Base-by-base conservation (phyloP, 1,140 invertebrate species). In the Conus ventricosus region DNA sequence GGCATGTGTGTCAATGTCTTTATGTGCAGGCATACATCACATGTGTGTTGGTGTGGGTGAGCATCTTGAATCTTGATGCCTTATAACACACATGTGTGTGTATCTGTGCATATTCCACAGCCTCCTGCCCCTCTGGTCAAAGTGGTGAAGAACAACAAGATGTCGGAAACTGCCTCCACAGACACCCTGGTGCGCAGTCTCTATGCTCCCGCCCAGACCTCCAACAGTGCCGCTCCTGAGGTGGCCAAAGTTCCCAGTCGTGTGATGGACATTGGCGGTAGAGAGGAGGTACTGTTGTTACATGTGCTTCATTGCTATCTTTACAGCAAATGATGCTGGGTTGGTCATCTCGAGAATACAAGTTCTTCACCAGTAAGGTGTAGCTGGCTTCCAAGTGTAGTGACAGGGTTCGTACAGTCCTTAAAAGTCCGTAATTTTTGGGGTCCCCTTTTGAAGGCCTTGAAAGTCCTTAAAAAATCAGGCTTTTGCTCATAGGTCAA, bases 91-190 rank as follows among this genome's bases (percentile, higher is more conserved):
- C 3, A 39, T 90, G n/a, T n/a, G 4, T 83, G 71, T 89, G 27
- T 67, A 5, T 81, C 8, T 89, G 82, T 90, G 39, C n/a, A 60
- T 60, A 15, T 60, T 8, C 57, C 57, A 54, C 84, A 94, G 94
- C 94, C 94, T 15, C 94, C 94, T n/a, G 92, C 93, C 54, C 92
- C 94, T n/a, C 88, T 95, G 67, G 93, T 95, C 20, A 94, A 94
- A 89, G 93, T 94, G 20, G 93, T 94, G 4, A 91, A 90, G 23
- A 88, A 87, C 27, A 94, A 93, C 89, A 94, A 92, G 88, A 92
- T 93, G 91, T 93, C 92, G 15, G 92, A 94, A 8, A 92, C 91
- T 11, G 76, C 90, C 23, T 89, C 90, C 55, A 91, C 92, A 55
- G 92, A 92, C 15, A 91, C 39, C 76, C 87, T 87, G 82, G 63